Evolutionary conservation across 1,140 invertebrate species (phyloP).

Genomic region (Leptonema lineaticorne): DNA sequence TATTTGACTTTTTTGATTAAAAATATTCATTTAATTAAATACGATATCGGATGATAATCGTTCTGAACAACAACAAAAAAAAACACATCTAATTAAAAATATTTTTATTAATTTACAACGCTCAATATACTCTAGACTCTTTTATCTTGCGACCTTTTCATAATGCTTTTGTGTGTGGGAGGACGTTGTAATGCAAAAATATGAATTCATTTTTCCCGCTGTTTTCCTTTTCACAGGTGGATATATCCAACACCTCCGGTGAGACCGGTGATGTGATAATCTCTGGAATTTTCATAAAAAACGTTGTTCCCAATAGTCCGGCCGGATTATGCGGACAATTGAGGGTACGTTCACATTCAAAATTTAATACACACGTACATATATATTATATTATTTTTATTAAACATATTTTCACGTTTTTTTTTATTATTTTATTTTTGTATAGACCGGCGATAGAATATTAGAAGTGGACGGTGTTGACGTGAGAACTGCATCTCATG

Average conservation of each 20-base stretch:
- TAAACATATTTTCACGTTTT: not conserved
- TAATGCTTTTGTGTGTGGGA: not conserved
- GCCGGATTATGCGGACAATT: conserved; percentile 85
- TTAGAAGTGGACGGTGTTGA: conserved; percentile 92
- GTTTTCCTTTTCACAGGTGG: conserved; percentile 44
- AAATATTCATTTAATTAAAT: no score
- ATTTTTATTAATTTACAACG: no score
- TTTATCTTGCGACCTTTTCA: no score
- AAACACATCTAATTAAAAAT: no score
- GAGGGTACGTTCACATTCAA: conserved; percentile 61
- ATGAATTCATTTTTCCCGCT: not conserved
- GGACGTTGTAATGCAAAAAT: not conserved
- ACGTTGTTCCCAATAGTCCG: conserved; percentile 93
- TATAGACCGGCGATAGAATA: conserved; percentile 82
- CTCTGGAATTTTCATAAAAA: conserved; percentile 97
- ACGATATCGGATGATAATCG: no score
- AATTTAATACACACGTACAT: not conserved
- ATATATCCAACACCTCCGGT: conserved; percentile 48
- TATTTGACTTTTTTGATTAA: no score
- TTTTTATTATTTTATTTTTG: conserved; percentile 13
- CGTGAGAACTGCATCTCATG: conserved; percentile 87
- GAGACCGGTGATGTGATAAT: conserved; percentile 59
- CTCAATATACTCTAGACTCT: no score
- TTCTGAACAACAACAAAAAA: no score
- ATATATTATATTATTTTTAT: not conserved